Evolutionary conservation across 2,888 invertebrate genomes (phyloP), one percentile per base, ranked within the genome.

Genomic region (Catotricha subobsoleta): DNA sequence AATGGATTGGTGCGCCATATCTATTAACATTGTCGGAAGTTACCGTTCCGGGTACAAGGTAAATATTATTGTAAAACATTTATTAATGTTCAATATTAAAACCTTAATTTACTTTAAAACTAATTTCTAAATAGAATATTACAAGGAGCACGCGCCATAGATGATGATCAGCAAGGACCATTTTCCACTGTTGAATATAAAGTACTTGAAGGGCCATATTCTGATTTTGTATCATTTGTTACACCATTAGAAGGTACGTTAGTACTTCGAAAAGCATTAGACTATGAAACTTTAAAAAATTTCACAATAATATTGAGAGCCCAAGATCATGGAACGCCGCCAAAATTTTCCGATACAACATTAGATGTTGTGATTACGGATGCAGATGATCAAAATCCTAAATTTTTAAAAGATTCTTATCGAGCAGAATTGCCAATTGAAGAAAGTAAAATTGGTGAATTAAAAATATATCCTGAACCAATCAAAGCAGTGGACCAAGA

Each of bases 301-400:
- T 83, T 90, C 55, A 80, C 80, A 1, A 71, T 90, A 15, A 70
- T 70, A 35, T 71, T 90, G 40, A 64, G 78, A 5, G 79, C 78
- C 1, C 68, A 77, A 64, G 90, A 90, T 63, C 81, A 80, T 57
- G 90, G 87, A 19, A 70, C 73, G 33, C 87, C 88, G 2, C 79
- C 88, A 0, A 72, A 72, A 49, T 72, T 72, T 53, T 76, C 78
- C 29, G 81, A 84, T 52, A 80, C 88, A 0, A 63, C 69, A 21
- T 68, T 91, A 3, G 69, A 71, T 3, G 80, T 91, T 1, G 74
- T 78, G 46, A 79, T 90, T 33, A 72, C 84, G 18, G 90, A 90
- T 58, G 87, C 88, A 0, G 90, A 90, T 53, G 90, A 90, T 60
- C 88, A 90, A 64, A 90, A 90, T 66, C 90, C 90, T 0, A 72